Conservation (phyloP, 1,140 invertebrate genomes). For the Stegodyphus mimosarum region DNA sequence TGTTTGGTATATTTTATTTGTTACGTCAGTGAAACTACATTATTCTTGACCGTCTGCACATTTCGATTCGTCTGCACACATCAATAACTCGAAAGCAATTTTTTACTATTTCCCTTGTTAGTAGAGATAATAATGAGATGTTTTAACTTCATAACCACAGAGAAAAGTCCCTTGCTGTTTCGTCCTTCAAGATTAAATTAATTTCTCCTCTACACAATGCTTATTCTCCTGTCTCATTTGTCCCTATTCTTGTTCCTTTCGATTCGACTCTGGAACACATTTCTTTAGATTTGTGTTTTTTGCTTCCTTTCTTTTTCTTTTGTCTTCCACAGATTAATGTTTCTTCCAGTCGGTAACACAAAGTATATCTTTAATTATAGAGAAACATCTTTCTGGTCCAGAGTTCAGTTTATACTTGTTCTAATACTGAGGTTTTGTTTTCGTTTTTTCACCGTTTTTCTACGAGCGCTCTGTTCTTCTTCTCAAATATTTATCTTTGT, state of each 20-base stretch:
- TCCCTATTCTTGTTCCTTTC: conserved; percentile 47
- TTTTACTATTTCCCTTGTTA: neutral
- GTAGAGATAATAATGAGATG: conserved; percentile 10
- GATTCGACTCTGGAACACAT: conserved; percentile 15
- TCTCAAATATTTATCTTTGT: conserved; percentile 60
- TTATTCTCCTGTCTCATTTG: conserved; percentile 46
- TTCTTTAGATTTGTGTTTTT: conserved; percentile 27
- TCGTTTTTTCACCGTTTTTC: conserved; percentile 40
- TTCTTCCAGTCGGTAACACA: conserved; percentile 46
- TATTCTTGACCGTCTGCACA: too few relatives aligned
- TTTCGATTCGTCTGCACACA: too few relatives aligned
- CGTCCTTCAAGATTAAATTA: conserved; percentile 41
- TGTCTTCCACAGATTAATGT: conserved; percentile 58
- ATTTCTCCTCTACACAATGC: conserved; percentile 36
- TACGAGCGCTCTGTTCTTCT: conserved; percentile 37
- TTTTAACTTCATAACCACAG: conserved; percentile 27
- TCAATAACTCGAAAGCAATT: neutral
- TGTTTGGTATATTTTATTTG: too few relatives aligned
- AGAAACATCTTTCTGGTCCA: conserved; percentile 45
- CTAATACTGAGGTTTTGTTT: conserved; percentile 41
- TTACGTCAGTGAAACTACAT: too few relatives aligned
- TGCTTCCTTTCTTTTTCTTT: conserved; percentile 25
- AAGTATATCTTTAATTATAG: conserved; percentile 61
- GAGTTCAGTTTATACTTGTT: conserved; percentile 60
- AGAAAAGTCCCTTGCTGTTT: conserved; percentile 11